phyloP scores from a whole-genome alignment of 2,888 invertebrate genomes.

The Hedychridium roseum region DNA sequence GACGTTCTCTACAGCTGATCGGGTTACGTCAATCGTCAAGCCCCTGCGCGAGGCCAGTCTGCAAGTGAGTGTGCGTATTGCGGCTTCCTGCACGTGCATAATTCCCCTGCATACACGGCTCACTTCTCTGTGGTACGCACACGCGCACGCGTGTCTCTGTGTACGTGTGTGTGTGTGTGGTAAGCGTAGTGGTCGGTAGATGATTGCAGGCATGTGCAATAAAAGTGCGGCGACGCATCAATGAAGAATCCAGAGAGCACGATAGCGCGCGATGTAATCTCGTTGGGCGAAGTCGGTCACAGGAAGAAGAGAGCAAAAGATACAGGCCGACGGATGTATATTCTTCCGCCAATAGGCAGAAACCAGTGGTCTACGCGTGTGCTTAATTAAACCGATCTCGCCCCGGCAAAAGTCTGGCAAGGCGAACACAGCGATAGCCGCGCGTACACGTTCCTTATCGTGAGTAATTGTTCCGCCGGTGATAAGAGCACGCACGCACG shows the following conservation, averaged over 20 bases:
- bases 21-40: constrained; percentile 4
- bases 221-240: constrained; percentile 24
- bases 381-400: too few species aligned
- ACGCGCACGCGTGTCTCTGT: not conserved
- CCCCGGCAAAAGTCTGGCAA: too few species aligned
- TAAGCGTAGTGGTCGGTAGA: not conserved
- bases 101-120: not conserved
- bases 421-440: too few species aligned
- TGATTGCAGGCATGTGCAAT: too few species aligned
- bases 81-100: not conserved
- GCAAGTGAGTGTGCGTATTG: too few species aligned
- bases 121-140: not conserved
- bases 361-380: too few species aligned
- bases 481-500: too few species aligned
- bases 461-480: too few species aligned
- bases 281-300: constrained; percentile 16
- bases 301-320: not conserved
- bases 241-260: constrained; percentile 15
- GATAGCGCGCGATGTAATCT: constrained; percentile 8
- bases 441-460: too few species aligned
- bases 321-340: too few species aligned
- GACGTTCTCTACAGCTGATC: constrained; percentile 6
- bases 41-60: not conserved
- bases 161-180: not conserved
- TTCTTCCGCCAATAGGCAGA: too few species aligned